Base-by-base conservation (phyloP, 37 sponge, comb jelly and placozoan species). In the Diacarnus erythraeanus region DNA sequence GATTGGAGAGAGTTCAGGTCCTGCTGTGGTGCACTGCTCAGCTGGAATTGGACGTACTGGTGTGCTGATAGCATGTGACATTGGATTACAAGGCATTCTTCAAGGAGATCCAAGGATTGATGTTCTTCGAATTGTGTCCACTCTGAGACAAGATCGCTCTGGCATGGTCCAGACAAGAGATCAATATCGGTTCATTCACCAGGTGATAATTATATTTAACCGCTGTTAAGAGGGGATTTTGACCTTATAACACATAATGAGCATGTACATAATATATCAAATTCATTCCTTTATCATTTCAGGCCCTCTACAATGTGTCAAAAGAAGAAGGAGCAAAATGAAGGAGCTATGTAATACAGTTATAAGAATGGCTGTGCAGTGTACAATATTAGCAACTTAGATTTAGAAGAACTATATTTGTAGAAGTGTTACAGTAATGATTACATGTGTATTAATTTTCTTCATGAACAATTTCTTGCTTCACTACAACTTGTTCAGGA, bases 31-130 rank as follows among this genome's bases (percentile, higher is more conserved):
- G 3, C 90, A 94, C 75, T 94, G 94, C 88, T 92, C 87, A 58
- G 84, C 90, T 83, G 96, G 96, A 3, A 86, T 92, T 38, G 93
- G 96, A 3, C 79, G 96, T 18, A 92, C 85, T 77, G 96, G 96
- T 34, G 87, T 86, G 18, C 78, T 95, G 51, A 75, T 95, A 2
- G 90, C 88, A 23, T 0, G 76, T 21, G 81, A 88, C 23, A 70
- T 89, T 54, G 92, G 93, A 0, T 83, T 95, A 76, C 72, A 77
- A 42, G 75, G 77, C 0, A 22, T 80, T 2, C 58, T 69, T 2
- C 58, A 69, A 61, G 84, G 82, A 21, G 58, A 60, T n/a, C 31
- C 78, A 0, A 79, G 76, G 54, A 77, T 87, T 22, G 96, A 95
- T 41, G 69, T 95, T 25, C 79, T 92, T 44, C 74, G 88, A 44